Conservation (phyloP, 2,113 vertebrate genomes). For the Stictonetta naevosa region DNA sequence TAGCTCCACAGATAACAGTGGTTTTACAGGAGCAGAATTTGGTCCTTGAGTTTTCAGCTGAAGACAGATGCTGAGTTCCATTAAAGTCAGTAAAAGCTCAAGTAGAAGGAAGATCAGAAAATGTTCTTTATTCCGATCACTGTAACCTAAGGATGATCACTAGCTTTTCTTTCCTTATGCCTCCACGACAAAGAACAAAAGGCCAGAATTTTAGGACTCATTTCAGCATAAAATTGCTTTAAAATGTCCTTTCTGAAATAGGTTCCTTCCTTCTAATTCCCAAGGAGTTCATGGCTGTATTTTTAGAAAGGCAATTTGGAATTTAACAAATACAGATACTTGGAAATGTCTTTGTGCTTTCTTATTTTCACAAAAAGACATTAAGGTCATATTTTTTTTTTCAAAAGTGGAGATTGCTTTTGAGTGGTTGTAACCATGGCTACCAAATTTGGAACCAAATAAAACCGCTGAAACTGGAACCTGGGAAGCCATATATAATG, state of each 20-base stretch:
- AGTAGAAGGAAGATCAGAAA: neutral
- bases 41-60: neutral
- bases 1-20: neutral
- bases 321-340: slow-evolving; percentile 39
- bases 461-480: slow-evolving; percentile 14
- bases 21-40: neutral
- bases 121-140: neutral
- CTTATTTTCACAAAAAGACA: slow-evolving; percentile 19
- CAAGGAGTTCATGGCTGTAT: slow-evolving; percentile 12
- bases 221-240: slow-evolving; percentile 10
- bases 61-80: neutral
- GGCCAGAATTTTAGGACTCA: neutral
- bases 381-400: slow-evolving; percentile 3
- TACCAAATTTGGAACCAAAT: slow-evolving; percentile 1
- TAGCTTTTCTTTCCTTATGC: neutral
- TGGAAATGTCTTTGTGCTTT: slow-evolving; percentile 5
- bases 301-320: slow-evolving; percentile 59
- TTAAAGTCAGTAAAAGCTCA: neutral
- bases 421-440: slow-evolving; percentile 27
- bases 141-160: neutral
- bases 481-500: neutral
- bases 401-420: neutral
- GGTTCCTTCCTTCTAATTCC: slow-evolving; percentile 16
- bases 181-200: slow-evolving; percentile 6
- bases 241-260: slow-evolving; percentile 32